Evolutionary conservation across 2,113 vertebrate genomes (phyloP), one percentile per base, ranked within the genome.

Genomic region (Miniopterus natalensis): DNA sequence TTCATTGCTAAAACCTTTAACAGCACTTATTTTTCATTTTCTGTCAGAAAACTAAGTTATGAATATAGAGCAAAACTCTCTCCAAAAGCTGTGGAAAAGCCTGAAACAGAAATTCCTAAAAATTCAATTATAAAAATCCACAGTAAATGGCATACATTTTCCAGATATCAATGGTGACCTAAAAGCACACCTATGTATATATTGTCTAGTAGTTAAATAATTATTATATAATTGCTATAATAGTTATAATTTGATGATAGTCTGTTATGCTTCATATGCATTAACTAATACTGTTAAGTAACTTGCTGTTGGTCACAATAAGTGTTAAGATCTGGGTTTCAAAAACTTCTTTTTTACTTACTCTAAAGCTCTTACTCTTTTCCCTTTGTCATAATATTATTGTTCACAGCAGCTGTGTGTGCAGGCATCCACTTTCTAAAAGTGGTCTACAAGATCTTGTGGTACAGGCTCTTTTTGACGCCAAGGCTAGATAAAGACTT

Each of bases 81-180:
- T 84, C 57, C 3, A 49, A 51, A 95, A 70, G 5, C 55, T 84
- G 18, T 95, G 63, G 61, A 92, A 90, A 31, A 66, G 42, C 3
- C n/a, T 70, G 53, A 90, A 84, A 93, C 17, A 61, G 84, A 83
- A 59, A 61, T 66, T 90, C 70, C 36, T 79, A 75, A 86, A 65
- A 84, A 77, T 73, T 84, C 42, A 47, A 23, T 81, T n/a, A 29
- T 93, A n/a, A 17, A 75, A 74, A 31, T 15, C 55, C 59, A 23
- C 8, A 53, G 0, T 55, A 45, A 70, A 40, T 79, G 66, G 14
- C 42, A n/a, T 88, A 25, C 10, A 65, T 91, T 88, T 94, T 84
- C 23, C 42, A 85, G 86, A 66, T 92, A 10, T 53, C 25, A 25
- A n/a, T 65, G 71, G 36, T 73, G 55, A 74, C 13, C n/a, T 92